phyloP scores from a whole-genome alignment of 2,888 invertebrate species.

The Campoplex capitator region DNA sequence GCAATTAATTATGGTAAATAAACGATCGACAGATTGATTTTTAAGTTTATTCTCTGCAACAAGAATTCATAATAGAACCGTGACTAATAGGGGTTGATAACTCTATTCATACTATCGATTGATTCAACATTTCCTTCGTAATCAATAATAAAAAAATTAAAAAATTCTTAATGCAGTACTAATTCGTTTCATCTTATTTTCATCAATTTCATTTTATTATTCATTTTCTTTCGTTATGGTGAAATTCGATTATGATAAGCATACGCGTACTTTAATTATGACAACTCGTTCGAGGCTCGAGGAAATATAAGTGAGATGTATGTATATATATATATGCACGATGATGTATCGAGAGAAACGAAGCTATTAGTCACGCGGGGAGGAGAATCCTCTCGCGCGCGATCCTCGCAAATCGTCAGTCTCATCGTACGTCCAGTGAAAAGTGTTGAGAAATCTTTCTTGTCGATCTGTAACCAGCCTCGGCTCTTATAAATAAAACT shows the following conservation, averaged over 20 bases:
- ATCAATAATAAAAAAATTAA: neutral
- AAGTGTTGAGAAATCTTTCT: conserved; percentile 61
- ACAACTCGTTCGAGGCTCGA: conserved; percentile 27
- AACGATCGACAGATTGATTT: neutral
- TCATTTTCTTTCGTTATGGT: neutral
- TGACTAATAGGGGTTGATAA: neutral
- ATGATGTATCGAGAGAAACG: conserved; percentile 52
- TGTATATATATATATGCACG: conserved; percentile 3
- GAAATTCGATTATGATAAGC: neutral
- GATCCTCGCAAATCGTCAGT: conserved; percentile 49
- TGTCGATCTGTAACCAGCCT: conserved; percentile 48
- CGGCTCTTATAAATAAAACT: neutral
- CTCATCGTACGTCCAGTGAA: conserved; percentile 43
- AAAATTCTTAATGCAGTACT: neutral
- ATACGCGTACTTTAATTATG: conserved; percentile 8
- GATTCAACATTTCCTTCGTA: neutral
- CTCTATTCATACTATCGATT: neutral
- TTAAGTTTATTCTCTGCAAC: neutral
- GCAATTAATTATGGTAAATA: neutral
- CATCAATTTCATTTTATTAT: neutral
- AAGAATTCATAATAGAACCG: neutral
- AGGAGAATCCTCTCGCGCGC: conserved; percentile 33
- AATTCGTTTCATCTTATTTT: neutral
- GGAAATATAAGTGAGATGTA: conserved; percentile 6
- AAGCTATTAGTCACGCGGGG: conserved; percentile 51